These are phyloP conservation scores for Aphelenchoides avenae DNA, from an alignment of 1,140 invertebrate species.

Conservation along the genomic window DNA sequence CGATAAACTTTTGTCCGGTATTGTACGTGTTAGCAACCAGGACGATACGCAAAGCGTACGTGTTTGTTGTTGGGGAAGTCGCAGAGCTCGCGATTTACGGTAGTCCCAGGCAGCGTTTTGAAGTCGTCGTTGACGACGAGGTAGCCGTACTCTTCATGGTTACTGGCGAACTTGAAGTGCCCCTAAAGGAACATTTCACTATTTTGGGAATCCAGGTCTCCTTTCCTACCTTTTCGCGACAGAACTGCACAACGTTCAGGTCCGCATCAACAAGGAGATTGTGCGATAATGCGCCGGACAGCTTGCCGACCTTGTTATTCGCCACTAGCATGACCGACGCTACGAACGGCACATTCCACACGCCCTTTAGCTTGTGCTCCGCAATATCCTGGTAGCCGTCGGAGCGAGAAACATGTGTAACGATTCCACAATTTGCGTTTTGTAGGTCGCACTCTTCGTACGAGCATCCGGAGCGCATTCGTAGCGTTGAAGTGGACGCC, in stretches of 20 bases:
- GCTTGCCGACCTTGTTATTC: slow-evolving; percentile 33
- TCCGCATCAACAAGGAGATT: slow-evolving; percentile 70
- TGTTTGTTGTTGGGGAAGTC: slow-evolving; percentile 81
- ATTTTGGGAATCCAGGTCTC: slow-evolving; percentile 11
- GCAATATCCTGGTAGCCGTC: slow-evolving; percentile 95
- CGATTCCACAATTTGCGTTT: not conserved
- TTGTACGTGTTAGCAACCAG: slow-evolving; percentile 15
- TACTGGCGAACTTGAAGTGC: slow-evolving; percentile 85
- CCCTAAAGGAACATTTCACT: slow-evolving; percentile 63
- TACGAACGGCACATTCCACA: slow-evolving; percentile 96
- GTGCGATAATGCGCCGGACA: slow-evolving; percentile 47
- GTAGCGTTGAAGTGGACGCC: slow-evolving; percentile 77
- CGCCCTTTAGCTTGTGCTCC: slow-evolving; percentile 72
- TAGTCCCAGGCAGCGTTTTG: slow-evolving; percentile 63
- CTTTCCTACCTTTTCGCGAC: slow-evolving; percentile 67
- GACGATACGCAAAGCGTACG: slow-evolving; percentile 52
- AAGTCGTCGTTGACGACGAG: slow-evolving; percentile 79
- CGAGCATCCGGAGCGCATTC: slow-evolving; percentile 70
- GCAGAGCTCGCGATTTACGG: slow-evolving; percentile 80
- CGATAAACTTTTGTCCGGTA: no score
- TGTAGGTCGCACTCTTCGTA: slow-evolving; percentile 7
- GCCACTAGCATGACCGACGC: slow-evolving; percentile 74
- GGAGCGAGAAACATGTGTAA: slow-evolving; percentile 62
- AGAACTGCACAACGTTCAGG: slow-evolving; percentile 78
- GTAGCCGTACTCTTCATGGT: slow-evolving; percentile 80